Evolutionary conservation across 2,797 vertebrate species (phyloP).

Genomic region (Cyprinodon diabolis): DNA sequence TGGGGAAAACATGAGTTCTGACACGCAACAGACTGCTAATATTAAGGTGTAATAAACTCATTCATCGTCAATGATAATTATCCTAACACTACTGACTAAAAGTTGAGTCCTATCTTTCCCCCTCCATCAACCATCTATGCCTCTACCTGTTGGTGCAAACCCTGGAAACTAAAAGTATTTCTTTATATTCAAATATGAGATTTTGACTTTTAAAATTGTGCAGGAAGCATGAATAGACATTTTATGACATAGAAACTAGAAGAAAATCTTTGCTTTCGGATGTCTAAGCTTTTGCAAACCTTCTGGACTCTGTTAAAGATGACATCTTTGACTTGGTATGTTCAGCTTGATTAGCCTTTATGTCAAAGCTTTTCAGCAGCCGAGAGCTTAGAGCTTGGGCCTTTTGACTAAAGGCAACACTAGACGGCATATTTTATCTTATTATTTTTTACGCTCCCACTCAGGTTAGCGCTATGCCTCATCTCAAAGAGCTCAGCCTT

Average conservation of each 20-base stretch:
- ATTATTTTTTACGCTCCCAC: neutral
- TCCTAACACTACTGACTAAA: neutral
- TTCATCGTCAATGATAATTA: too few relatives aligned
- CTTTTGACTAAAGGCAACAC: conserved; percentile 3
- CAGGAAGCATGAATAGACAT: neutral
- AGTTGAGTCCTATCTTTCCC: neutral
- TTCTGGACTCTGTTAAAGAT: conserved; percentile 2
- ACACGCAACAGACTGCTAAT: too few relatives aligned
- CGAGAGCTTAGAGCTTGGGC: neutral
- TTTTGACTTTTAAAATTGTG: neutral
- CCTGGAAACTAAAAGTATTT: neutral
- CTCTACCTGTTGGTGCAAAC: neutral
- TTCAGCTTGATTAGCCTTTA: neutral
- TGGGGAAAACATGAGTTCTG: too few relatives aligned
- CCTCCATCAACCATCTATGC: neutral
- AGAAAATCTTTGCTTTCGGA: neutral
- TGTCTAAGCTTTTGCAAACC: conserved; percentile 1
- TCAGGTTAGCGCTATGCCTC: neutral
- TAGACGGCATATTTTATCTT: neutral
- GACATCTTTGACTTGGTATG: conserved; percentile 6
- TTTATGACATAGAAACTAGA: neutral
- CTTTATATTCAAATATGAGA: neutral
- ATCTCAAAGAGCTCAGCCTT: neutral
- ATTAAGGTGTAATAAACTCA: too few relatives aligned
- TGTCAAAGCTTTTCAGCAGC: conserved; percentile 1